These are phyloP conservation scores for Branchellion lobata DNA, from an alignment of 2,888 invertebrate species.

Conservation along the genomic window DNA sequence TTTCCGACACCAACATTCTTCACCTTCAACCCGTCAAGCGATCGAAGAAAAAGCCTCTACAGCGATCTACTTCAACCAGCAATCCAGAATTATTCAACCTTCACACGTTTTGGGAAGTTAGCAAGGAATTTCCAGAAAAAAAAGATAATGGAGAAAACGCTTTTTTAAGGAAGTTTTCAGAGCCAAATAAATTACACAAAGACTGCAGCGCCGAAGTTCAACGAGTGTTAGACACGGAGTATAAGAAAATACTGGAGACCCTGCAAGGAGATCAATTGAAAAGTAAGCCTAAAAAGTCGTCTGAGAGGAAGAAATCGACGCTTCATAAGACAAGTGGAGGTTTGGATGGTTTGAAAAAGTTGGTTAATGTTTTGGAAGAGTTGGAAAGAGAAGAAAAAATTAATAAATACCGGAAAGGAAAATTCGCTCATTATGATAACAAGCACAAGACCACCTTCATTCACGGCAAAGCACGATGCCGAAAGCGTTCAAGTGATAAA, in stretches of 20 bases:
- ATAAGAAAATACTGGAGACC: neutral
- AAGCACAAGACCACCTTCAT: neutral
- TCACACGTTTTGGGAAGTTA: neutral
- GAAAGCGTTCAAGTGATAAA: too few relatives aligned
- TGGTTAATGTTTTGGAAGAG: constrained; percentile 21
- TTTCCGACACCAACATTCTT: too few relatives aligned
- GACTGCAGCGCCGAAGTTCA: neutral
- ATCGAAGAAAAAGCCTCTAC: neutral
- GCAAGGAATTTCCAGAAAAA: neutral
- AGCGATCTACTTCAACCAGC: neutral
- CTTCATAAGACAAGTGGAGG: neutral
- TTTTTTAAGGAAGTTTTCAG: constrained; percentile 2
- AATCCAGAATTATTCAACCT: neutral
- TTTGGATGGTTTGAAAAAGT: constrained; percentile 28
- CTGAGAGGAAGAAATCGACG: too few relatives aligned
- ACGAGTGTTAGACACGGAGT: neutral
- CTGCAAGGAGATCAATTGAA: neutral
- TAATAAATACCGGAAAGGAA: constrained; percentile 15
- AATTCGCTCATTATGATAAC: constrained; percentile 8
- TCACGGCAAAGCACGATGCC: too few relatives aligned
- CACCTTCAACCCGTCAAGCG: too few relatives aligned
- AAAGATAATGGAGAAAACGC: neutral
- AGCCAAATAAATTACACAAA: constrained; percentile 13
- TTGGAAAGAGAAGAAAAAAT: constrained; percentile 1
- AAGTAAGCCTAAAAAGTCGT: neutral